phyloP scores from a whole-genome alignment of 2,797 vertebrate genomes.

The Spinus pinus region DNA sequence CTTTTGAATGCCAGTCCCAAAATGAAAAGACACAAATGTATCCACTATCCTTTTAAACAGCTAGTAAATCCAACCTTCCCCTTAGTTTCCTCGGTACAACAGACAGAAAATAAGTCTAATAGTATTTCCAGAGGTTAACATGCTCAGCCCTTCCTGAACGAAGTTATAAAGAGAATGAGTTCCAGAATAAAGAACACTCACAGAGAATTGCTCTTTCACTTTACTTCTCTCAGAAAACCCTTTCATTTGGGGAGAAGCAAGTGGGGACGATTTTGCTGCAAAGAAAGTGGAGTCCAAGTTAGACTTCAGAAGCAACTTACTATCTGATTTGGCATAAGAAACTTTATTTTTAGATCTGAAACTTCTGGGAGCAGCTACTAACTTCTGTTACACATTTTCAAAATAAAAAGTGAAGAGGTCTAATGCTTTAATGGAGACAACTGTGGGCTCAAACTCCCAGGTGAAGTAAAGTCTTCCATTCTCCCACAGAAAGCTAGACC shows the following conservation, averaged over 20 bases:
- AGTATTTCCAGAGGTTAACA: slow-evolving; percentile 18
- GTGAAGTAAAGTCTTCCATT: not conserved
- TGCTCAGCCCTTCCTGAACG: not conserved
- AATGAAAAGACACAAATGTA: not conserved
- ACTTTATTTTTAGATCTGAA: slow-evolving; percentile 60
- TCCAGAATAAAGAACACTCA: slow-evolving; percentile 27
- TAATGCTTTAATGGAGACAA: not conserved
- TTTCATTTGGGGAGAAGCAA: slow-evolving; percentile 29
- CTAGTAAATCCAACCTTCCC: not conserved
- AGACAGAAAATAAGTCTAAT: not conserved
- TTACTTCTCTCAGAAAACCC: slow-evolving; percentile 1
- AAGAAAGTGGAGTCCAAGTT: slow-evolving; percentile 29
- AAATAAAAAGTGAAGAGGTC: not conserved
- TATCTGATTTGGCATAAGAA: slow-evolving; percentile 29
- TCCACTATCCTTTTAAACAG: not conserved
- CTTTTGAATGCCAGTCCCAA: not conserved
- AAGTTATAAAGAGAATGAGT: not conserved
- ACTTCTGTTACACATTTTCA: not conserved
- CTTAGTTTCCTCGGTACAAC: not conserved
- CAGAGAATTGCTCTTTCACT: slow-evolving; percentile 34
- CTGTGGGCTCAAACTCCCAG: not conserved
- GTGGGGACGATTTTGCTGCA: not conserved
- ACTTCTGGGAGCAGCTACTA: slow-evolving; percentile 8
- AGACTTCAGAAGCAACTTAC: slow-evolving; percentile 30
- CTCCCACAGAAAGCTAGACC: not conserved